phyloP scores from a whole-genome alignment of 2,888 invertebrate genomes.

The Dyspetes luteomarginatus region DNA sequence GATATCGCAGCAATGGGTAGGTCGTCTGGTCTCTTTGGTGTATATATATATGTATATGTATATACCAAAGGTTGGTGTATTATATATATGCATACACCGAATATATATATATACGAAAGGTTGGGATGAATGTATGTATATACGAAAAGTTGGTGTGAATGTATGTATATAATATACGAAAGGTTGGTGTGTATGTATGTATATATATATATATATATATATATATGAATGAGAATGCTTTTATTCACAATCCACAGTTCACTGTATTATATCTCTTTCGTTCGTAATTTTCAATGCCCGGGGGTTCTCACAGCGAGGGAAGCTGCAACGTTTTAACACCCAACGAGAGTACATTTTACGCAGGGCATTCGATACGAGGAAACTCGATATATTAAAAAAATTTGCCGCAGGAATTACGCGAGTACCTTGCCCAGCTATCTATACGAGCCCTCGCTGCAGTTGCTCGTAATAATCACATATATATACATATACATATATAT shows the following conservation, averaged over 20 bases:
- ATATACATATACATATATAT: conserved; percentile 36
- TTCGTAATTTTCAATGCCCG: conserved; percentile 55
- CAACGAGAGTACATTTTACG: conserved; percentile 64
- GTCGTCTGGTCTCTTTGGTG: conserved; percentile 10
- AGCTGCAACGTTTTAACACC: no score
- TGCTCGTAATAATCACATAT: conserved; percentile 55
- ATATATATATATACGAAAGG: not conserved
- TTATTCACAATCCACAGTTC: conserved; percentile 38
- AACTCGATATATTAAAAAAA: conserved; percentile 81
- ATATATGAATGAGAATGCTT: conserved; percentile 5
- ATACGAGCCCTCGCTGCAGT: conserved; percentile 50
- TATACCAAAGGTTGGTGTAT: no score
- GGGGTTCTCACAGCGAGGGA: conserved; percentile 67
- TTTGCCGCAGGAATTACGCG: conserved; percentile 78
- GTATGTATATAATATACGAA: no score
- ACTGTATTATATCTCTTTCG: conserved; percentile 49
- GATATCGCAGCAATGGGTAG: conserved; percentile 75
- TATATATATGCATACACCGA: not conserved
- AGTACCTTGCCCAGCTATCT: conserved; percentile 67
- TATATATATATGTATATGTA: conserved; percentile 13
- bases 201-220: conserved; percentile 4
- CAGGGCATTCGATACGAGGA: conserved; percentile 79
- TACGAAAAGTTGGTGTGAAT: no score
- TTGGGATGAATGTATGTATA: no score
- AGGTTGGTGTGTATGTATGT: no score